Evolutionary conservation across 2,888 invertebrate genomes (phyloP), one percentile per base, ranked within the genome.

Genomic region (Polyploca ridens): DNA sequence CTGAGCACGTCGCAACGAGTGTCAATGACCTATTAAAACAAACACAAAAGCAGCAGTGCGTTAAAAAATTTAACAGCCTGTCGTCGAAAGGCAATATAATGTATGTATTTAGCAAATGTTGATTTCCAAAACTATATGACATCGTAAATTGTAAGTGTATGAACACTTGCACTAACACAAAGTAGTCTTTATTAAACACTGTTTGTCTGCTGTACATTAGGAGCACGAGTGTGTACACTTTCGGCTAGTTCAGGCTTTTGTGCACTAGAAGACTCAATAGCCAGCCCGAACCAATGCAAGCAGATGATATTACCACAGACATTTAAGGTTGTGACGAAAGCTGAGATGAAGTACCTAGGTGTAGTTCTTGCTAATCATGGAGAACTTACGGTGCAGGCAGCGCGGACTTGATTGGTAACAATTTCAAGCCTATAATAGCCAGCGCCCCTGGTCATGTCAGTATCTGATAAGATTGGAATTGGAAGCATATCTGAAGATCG

Each of bases 11-110:
- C 33, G 58, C 63, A 63, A 27, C 64, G 49, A 33, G 58, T 46
- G 69, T 65, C 68, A 63, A 63, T 62, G 70, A 65, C 68, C 65
- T 64, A 65, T 38, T 57, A 58, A 14, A 33, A 62, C 46, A 14
- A 44, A 44, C 14, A 44, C 44, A 44, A 14, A 14, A 44, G 44
- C 44, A 14, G 4, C 44, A 44, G 44, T 44, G 44, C 44, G 14
- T 44, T 44, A 14, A 44, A 14, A 5, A 13, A 14, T 14, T 13
- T 44, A 44, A 14, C 27, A 27, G 14, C 44, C 13, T 44, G 44
- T 14, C 44, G 14, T 5, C 38, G 10, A 5, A 7, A 10, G 44
- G 13, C 13, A 14, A 13, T 44, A 13, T 44, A 5, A 14, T 27
- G 44, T 44, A 41, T 41, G 41, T 41, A 41, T 13, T 44, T 5